Evolutionary conservation across 2,797 vertebrate species (phyloP).

Genomic region (Zenarchopterus dispar): DNA sequence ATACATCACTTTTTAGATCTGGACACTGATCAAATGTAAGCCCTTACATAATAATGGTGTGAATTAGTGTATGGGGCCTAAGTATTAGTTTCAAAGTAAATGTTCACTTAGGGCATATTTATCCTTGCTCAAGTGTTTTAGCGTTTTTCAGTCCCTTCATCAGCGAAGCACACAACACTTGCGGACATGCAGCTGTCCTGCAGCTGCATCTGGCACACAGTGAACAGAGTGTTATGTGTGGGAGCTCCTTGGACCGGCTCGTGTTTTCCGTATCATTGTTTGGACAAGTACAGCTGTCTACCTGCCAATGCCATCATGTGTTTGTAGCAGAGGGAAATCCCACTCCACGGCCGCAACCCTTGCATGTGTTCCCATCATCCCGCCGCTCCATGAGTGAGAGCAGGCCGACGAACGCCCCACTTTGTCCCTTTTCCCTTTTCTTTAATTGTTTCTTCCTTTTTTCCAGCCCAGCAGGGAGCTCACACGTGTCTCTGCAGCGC

Average conservation of each 20-base stretch:
- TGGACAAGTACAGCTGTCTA: constrained; percentile 74
- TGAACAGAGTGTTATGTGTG: constrained; percentile 46
- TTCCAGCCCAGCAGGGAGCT: too few species aligned
- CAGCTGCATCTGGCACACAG: constrained; percentile 49
- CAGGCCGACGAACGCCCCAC: not conserved
- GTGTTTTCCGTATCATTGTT: constrained; percentile 66
- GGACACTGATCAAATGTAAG: constrained; percentile 1
- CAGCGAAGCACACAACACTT: constrained; percentile 31
- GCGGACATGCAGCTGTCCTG: constrained; percentile 47
- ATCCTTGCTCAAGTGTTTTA: constrained; percentile 10
- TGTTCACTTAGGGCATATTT: constrained; percentile 24
- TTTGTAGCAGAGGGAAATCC: constrained; percentile 78
- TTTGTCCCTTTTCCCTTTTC: constrained; percentile 24
- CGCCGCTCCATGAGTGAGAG: not conserved
- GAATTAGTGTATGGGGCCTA: not conserved
- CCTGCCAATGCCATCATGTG: constrained; percentile 70
- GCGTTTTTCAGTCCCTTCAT: constrained; percentile 16
- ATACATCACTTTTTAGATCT: constrained; percentile 1
- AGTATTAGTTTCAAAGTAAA: constrained; percentile 5
- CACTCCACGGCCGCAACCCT: constrained; percentile 32
- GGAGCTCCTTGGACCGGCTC: constrained; percentile 48
- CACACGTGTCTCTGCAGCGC: too few species aligned
- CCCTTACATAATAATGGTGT: not conserved
- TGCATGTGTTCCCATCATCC: constrained; percentile 29
- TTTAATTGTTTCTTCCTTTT: not conserved